Base-by-base conservation (phyloP, 2,888 invertebrate genomes). In the Clunio marinus region DNA sequence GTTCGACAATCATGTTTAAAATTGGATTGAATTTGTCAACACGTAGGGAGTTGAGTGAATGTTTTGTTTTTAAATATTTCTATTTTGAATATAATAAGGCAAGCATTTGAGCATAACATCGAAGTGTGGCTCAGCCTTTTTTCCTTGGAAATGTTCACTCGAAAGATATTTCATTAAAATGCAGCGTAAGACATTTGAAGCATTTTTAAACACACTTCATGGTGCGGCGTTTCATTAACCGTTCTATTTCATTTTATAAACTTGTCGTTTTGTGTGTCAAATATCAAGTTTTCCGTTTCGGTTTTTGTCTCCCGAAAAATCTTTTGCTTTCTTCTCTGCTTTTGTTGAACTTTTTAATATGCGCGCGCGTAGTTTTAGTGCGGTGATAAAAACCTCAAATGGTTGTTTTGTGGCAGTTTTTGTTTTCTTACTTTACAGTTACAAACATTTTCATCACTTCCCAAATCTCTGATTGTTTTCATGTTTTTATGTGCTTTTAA, bases 11-110 rank as follows among this genome's bases (percentile, higher is more conserved):
- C n/a, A n/a, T n/a, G n/a, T n/a, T n/a, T n/a, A n/a, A n/a, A n/a
- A n/a, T n/a, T 15, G n/a, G 15, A 41, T 20, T 51, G 51, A 13
- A n/a, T 51, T 51, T 51, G 51, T 51, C 51, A 51, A 51, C 51
- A 22, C 3, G n/a, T n/a, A n/a, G n/a, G n/a, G n/a, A n/a, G n/a
- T n/a, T 51, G 20, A n/a, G 22, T 20, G 51, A 51, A 51, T 22
- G 7, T 51, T 51, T 51, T 51, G 13, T 7, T 2, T n/a, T 51
- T 2, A 22, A 20, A 22, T 51, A 8, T 20, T 3, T 51, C 22
- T 2, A 22, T 2, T 2, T 51, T 51, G 17, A 17, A 17, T 8
- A 51, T n/a, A 51, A 17, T 4, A 22, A 51, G 17, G 8, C n/a
- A 22, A 51, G 10, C 51, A 20, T 51, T 10, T 5, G 22, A 22